Conservation (phyloP, 30 jellyfish, hydroid and myxozoan species). For the Aurelia aurita region DNA sequence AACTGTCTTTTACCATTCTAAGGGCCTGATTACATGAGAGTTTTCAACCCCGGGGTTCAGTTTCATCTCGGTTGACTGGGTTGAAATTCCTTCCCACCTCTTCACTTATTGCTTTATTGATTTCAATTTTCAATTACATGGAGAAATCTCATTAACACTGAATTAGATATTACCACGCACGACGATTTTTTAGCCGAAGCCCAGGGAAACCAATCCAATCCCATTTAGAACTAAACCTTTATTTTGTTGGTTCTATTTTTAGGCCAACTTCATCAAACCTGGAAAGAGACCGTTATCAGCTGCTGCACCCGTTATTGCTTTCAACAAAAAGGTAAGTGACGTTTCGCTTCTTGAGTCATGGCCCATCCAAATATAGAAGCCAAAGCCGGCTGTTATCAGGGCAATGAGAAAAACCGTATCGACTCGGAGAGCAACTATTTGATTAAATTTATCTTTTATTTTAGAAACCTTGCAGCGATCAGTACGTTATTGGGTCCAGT, state of each 20-base stretch:
- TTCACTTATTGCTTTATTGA: no score
- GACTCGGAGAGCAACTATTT: background rate
- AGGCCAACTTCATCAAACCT: constrained; percentile 80
- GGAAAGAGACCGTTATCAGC: constrained; percentile 85
- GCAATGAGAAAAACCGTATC: no score
- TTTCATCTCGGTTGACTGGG: no score
- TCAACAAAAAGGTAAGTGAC: constrained; percentile 50
- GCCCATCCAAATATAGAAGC: background rate
- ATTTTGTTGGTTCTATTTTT: background rate
- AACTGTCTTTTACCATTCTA: no score
- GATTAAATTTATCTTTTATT: background rate
- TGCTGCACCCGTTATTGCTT: constrained; percentile 79
- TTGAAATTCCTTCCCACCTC: no score
- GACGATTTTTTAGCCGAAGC: background rate
- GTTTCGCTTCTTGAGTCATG: background rate
- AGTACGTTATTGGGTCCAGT: constrained; percentile 52
- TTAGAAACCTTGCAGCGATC: constrained; percentile 81
- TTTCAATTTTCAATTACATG: no score
- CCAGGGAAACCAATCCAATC: no score
- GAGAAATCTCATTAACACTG: no score
- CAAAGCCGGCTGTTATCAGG: no score
- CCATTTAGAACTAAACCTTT: background rate
- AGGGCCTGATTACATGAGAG: no score
- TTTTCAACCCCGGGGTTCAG: no score
- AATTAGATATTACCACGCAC: no score